phyloP scores from a whole-genome alignment of 2,113 vertebrate genomes.

The Macaca mulatta region DNA sequence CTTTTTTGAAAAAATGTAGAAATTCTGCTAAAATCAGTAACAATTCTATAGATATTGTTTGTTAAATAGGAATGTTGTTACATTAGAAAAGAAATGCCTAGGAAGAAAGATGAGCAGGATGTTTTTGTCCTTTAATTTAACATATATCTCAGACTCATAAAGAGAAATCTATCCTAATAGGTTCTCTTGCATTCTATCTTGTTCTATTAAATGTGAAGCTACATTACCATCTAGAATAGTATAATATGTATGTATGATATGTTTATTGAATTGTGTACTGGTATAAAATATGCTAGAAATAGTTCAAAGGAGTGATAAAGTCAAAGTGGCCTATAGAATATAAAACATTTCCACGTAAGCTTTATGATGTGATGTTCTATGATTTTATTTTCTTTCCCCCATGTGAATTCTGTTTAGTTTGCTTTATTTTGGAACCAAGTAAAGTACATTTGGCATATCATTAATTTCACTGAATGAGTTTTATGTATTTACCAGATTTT shows the following conservation, averaged over 20 bases:
- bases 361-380: not conserved
- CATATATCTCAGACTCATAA: constrained; percentile 62
- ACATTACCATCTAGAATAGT: constrained; percentile 6
- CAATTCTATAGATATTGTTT: constrained; percentile 75
- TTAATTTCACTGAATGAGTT: not conserved
- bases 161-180: constrained; percentile 7
- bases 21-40: constrained; percentile 65
- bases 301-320: not conserved
- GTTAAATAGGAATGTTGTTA: constrained; percentile 76
- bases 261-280: not conserved
- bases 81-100: constrained; percentile 75
- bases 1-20: constrained; percentile 61
- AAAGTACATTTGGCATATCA: not conserved
- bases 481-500: not conserved
- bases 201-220: not conserved
- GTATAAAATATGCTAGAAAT: not conserved
- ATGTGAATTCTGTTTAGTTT: constrained; percentile 24
- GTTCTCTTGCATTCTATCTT: constrained; percentile 15
- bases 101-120: constrained; percentile 78
- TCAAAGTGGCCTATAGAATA: not conserved
- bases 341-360: not conserved
- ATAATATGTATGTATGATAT: not conserved
- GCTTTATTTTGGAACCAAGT: not conserved
- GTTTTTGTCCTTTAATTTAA: constrained; percentile 76
- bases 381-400: not conserved